Conservation (phyloP, 2,113 vertebrate genomes). For the Zosterops lateralis region DNA sequence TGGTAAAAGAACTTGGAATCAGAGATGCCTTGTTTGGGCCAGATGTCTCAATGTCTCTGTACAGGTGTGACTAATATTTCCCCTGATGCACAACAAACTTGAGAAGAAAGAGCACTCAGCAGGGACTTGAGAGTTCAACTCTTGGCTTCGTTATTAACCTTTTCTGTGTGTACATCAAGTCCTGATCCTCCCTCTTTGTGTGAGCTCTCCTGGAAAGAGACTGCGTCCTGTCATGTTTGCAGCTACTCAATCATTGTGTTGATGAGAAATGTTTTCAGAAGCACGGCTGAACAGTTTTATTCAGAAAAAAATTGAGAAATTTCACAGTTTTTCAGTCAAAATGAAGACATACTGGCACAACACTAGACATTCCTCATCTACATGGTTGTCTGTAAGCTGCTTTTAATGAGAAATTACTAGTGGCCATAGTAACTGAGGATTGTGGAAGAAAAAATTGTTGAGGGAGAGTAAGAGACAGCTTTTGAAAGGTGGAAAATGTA, state of each 20-base stretch:
- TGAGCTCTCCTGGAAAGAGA: neutral
- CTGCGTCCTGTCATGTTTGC: neutral
- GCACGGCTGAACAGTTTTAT: neutral
- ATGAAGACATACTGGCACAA: neutral
- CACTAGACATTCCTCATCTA: neutral
- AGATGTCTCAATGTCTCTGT: constrained; percentile 15
- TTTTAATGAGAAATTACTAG: neutral
- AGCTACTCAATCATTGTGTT: neutral
- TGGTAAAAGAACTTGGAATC: constrained; percentile 27
- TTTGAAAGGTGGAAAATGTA: neutral
- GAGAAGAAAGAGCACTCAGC: neutral
- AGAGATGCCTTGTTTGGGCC: neutral
- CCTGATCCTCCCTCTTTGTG: neutral
- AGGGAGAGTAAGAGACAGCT: neutral
- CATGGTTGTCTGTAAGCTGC: neutral
- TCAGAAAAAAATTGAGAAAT: neutral
- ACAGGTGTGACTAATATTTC: constrained; percentile 53
- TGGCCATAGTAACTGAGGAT: neutral
- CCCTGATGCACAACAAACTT: constrained; percentile 9
- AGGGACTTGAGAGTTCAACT: neutral
- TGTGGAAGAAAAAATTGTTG: neutral
- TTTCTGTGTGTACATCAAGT: neutral
- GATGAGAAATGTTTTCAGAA: neutral
- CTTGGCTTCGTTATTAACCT: neutral
- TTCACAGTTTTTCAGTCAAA: neutral